Conservation (phyloP, 2,888 invertebrate genomes). For the Dione juno region DNA sequence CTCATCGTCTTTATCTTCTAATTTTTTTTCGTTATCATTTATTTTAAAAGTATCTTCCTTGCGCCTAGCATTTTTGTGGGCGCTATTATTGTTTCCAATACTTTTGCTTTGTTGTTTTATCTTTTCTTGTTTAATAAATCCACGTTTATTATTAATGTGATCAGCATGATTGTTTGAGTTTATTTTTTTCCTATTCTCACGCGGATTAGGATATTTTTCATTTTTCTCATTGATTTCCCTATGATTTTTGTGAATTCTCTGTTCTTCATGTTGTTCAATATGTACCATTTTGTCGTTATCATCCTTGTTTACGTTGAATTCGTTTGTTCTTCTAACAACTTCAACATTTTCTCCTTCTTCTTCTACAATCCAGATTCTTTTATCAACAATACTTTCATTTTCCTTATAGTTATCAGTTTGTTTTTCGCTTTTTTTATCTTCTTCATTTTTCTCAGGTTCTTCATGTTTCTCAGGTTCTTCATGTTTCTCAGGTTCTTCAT, state of each 20-base stretch:
- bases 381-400: slow-evolving; percentile 1
- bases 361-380: slow-evolving; percentile 7
- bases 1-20: background rate
- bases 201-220: slow-evolving; percentile 3
- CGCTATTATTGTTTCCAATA: background rate
- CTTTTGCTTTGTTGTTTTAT: slow-evolving; percentile 1
- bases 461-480: slow-evolving; percentile 13
- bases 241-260: background rate
- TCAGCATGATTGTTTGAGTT: background rate
- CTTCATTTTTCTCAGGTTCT: slow-evolving; percentile 17
- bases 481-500: slow-evolving; percentile 2
- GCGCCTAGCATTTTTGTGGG: background rate
- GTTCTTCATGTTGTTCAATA: background rate
- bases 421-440: background rate
- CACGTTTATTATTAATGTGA: background rate
- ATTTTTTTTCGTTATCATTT: slow-evolving; percentile 2
- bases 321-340: background rate
- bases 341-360: slow-evolving; percentile 14
- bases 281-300: background rate
- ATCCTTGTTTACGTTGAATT: slow-evolving; percentile 15
- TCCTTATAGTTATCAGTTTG: slow-evolving; percentile 12
- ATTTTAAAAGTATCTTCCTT: background rate
- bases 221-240: slow-evolving; percentile 1
- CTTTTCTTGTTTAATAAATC: slow-evolving; percentile 12
- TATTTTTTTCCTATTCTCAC: slow-evolving; percentile 2